Percentiles rank a stretch among this genome's conserved stretches.
Conservation (phyloP, 2,888 invertebrate genomes). For the Amphipyra berbera region DNA sequence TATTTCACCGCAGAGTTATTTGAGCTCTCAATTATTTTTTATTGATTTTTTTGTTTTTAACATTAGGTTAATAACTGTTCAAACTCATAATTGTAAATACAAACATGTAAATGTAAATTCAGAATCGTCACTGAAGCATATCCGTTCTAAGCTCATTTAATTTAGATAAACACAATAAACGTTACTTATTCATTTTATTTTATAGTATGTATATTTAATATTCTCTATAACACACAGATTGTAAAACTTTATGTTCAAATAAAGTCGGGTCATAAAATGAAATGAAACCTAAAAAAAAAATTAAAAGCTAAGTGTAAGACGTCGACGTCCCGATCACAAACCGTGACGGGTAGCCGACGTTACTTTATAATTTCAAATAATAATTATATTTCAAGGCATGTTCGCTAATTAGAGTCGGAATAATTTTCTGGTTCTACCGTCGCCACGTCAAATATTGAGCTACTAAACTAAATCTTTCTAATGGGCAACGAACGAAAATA, state of each 20-base stretch:
- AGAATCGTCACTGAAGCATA: slow-evolving; percentile 5
- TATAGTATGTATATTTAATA: slow-evolving; percentile 20
- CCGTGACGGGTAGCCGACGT: slow-evolving; percentile 81
- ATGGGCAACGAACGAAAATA: slow-evolving; percentile 31
- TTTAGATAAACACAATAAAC: slow-evolving; percentile 5
- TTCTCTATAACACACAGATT: slow-evolving; percentile 24
- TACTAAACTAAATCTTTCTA: slow-evolving; percentile 35
- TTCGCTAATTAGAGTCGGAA: slow-evolving; percentile 79
- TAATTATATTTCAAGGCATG: slow-evolving; percentile 80
- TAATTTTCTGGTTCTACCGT: slow-evolving; percentile 64
- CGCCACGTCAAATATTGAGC: slow-evolving; percentile 52
- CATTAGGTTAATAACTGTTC: no score
- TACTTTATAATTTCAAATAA: slow-evolving; percentile 82
- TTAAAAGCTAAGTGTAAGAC: slow-evolving; percentile 66
- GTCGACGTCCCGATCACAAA: slow-evolving; percentile 77
- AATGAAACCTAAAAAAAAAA: slow-evolving; percentile 63
- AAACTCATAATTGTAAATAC: not conserved
- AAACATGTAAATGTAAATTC: not conserved
- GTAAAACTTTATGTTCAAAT: slow-evolving; percentile 32
- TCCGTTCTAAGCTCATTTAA: slow-evolving; percentile 11
- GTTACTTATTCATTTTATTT: slow-evolving; percentile 8
- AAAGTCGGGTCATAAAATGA: slow-evolving; percentile 63
- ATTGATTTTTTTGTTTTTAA: no score
- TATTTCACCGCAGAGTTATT: no score
- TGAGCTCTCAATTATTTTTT: no score